Evolutionary conservation across 2,113 vertebrate species (phyloP), one percentile per base, ranked within the genome.

Genomic region (Rhynchomys soricoides): DNA sequence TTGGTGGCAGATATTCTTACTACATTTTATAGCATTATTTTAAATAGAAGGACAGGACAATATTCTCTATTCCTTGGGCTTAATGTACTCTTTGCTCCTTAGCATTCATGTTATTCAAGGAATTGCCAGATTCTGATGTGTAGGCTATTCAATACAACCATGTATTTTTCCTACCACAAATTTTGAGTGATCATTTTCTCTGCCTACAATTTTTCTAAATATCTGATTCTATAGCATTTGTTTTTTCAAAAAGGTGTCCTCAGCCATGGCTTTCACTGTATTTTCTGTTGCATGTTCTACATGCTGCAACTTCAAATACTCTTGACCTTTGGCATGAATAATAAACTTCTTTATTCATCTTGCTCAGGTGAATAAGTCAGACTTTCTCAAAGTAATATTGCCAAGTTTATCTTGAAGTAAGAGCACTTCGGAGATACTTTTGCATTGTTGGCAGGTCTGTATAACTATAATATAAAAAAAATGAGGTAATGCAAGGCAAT

Each of bases 381-480:
- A 16, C 77, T 37, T 96, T 85, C 8, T 24, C 79, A 2, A 66
- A 95, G 70, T 68, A 43, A 22, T 24, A 40, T 22, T 43, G 5
- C 12, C 88, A 71, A 59, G 7, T 24, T 21, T 29, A 57, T 29
- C 57, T 95, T 64, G 21, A 57, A 87, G 71, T 91, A 81, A 87
- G 79, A 34, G 31, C 64, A 50, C 45, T 50, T 68, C 62, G n/a
- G 2, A 21, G 22, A 66, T 0, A 31, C 4, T 52, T 55, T 29
- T 11, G 3, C 5, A 21, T 9, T 19, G 68, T 15, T 24, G 40
- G 37, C 4, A n/a, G 9, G 13, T 68, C 31, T 31, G 4, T 52
- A 10, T 45, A 74, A 48, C 3, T 31, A 40, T n/a, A 70, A 62
- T 37, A 64, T 87, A 86, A 4, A 62, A 86, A 62, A 96, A 95